Percentiles rank a stretch among this genome's conserved stretches.
These are phyloP conservation scores for Drosophila tanythrix DNA, from an alignment of 2,888 invertebrate genomes.

Conservation along the genomic window DNA sequence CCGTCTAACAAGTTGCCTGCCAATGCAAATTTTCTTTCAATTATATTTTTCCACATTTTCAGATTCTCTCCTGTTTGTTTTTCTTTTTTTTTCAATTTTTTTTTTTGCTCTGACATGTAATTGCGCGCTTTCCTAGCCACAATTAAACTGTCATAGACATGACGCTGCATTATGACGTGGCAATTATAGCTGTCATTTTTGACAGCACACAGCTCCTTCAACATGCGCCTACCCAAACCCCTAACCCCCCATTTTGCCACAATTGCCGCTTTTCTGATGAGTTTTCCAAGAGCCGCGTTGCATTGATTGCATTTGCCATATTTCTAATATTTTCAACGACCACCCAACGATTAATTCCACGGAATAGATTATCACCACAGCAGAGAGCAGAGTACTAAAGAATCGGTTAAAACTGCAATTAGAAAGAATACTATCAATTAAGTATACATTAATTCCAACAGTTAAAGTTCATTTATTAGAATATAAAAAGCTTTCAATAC, in stretches of 20 bases:
- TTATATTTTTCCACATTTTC: conserved; percentile 58
- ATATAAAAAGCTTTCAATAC: background rate
- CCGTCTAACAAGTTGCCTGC: conserved; percentile 61
- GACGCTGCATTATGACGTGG: conserved; percentile 77
- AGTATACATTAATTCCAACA: background rate
- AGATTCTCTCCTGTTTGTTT: conserved; percentile 13
- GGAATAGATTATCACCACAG: background rate
- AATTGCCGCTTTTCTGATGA: conserved; percentile 40
- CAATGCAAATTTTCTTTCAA: conserved; percentile 76
- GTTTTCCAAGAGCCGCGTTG: conserved; percentile 45
- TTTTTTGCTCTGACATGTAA: conserved; percentile 61
- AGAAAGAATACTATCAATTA: background rate
- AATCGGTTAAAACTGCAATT: background rate
- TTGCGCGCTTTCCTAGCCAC: conserved; percentile 79
- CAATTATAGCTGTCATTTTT: conserved; percentile 77
- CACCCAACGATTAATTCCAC: conserved; percentile 31
- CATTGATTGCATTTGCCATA: conserved; percentile 28
- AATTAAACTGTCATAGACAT: conserved; percentile 80
- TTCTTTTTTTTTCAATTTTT: background rate
- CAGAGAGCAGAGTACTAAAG: background rate
- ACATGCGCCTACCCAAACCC: background rate
- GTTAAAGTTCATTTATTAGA: background rate
- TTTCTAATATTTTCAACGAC: conserved; percentile 26
- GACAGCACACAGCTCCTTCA: conserved; percentile 61
- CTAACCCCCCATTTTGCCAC: background rate